phyloP scores from a whole-genome alignment of 2,797 vertebrate species.

The Malurus leucopterus region DNA sequence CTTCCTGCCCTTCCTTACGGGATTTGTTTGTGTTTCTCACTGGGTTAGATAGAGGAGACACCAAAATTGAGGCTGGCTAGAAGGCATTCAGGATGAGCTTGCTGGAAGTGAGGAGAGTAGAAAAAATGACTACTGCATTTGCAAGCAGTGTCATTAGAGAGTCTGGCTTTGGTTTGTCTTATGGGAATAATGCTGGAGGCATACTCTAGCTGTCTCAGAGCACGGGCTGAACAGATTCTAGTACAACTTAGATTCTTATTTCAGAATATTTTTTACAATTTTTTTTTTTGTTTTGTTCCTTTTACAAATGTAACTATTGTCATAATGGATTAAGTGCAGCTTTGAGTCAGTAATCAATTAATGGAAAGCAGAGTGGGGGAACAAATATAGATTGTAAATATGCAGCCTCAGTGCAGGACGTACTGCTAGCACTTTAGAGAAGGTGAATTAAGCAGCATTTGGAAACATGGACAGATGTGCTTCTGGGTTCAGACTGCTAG shows the following conservation, averaged over 20 bases:
- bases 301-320: background rate
- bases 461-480: background rate
- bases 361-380: background rate
- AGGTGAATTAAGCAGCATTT: background rate
- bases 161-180: slow-evolving; percentile 6
- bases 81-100: slow-evolving; percentile 4
- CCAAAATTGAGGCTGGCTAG: slow-evolving; percentile 10
- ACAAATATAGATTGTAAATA: background rate
- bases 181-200: background rate
- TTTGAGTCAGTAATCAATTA: background rate
- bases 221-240: background rate
- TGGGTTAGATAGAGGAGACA: slow-evolving; percentile 38
- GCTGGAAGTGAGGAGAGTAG: background rate
- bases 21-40: slow-evolving; percentile 57
- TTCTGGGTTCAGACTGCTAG: background rate
- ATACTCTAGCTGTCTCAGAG: background rate
- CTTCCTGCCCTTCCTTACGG: slow-evolving; percentile 59
- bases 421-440: background rate
- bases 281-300: background rate
- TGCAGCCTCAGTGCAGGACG: background rate
- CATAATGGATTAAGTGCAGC: background rate
- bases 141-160: background rate
- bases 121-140: background rate
- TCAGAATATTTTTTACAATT: background rate
- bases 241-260: background rate